A percentile compares a stretch with the other conserved stretches of the same genome.
Evolutionary conservation across 2,113 vertebrate species (phyloP).

Genomic region (Choloepus hoffmanni): DNA sequence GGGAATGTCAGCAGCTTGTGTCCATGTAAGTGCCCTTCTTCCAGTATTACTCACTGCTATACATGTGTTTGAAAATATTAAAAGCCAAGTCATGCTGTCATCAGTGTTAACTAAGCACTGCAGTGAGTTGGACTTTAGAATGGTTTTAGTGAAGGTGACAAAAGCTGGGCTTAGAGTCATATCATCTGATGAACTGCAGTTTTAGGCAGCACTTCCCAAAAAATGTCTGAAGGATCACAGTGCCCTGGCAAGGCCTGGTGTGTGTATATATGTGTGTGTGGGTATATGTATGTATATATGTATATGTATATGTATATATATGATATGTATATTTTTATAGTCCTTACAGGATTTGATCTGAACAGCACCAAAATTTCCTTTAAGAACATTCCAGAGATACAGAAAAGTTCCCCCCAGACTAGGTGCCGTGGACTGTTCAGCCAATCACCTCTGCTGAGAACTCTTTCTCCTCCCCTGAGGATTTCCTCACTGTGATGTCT

Average conservation of each 20-base stretch:
- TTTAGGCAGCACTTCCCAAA: not conserved
- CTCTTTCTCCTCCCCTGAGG: not conserved
- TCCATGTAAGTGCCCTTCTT: not conserved
- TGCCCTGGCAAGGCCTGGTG: not conserved
- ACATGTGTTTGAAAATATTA: not conserved
- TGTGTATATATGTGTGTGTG: too few species aligned
- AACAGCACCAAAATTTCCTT: not conserved
- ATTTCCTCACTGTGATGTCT: too few species aligned
- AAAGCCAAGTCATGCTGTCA: not conserved
- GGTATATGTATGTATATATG: too few species aligned
- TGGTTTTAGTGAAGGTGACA: not conserved
- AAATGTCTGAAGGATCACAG: accelerated
- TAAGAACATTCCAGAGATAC: not conserved
- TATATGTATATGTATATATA: too few species aligned
- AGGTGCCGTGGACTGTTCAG: not conserved
- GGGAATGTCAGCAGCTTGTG: not conserved
- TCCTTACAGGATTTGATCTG: not conserved
- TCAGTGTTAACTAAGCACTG: not conserved
- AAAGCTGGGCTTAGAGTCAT: not conserved
- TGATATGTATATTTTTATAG: accelerated
- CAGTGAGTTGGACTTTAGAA: not conserved
- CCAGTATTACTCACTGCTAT: not conserved
- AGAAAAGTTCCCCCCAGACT: not conserved
- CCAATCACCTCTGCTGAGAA: not conserved
- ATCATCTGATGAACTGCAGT: not conserved